phyloP scores from a whole-genome alignment of 2,113 vertebrate genomes.

The Pristiophorus japonicus region DNA sequence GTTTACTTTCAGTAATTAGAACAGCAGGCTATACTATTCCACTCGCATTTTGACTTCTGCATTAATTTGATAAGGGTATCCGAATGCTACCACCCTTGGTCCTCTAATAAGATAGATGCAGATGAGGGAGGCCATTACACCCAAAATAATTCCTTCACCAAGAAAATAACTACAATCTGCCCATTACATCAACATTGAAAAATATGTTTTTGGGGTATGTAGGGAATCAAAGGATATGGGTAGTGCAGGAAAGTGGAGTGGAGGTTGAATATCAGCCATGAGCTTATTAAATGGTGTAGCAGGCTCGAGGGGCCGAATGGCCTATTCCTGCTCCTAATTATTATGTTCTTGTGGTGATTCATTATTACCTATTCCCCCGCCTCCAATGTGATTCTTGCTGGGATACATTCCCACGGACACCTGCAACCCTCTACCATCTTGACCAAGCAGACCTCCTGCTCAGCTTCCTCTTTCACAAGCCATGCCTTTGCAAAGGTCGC shows the following conservation, averaged over 20 bases:
- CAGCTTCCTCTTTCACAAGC: background rate
- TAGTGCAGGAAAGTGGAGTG: no score
- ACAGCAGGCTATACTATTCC: background rate
- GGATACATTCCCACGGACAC: background rate
- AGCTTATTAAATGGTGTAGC: no score
- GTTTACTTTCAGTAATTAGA: background rate
- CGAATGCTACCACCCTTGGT: background rate
- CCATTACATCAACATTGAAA: background rate
- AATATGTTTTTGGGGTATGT: background rate
- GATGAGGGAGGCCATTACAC: background rate
- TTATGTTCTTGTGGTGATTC: no score
- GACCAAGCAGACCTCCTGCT: background rate
- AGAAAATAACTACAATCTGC: background rate
- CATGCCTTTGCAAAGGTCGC: background rate
- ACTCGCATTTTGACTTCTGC: background rate
- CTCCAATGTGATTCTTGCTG: background rate
- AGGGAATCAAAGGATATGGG: no score
- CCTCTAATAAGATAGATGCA: background rate
- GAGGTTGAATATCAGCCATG: no score
- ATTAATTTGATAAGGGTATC: background rate
- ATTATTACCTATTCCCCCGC: background rate
- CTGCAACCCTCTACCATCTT: background rate
- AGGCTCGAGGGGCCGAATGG: no score
- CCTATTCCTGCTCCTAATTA: no score
- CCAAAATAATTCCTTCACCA: background rate